Base-by-base conservation (phyloP, 1,140 invertebrate genomes). In the Delia radicum region DNA sequence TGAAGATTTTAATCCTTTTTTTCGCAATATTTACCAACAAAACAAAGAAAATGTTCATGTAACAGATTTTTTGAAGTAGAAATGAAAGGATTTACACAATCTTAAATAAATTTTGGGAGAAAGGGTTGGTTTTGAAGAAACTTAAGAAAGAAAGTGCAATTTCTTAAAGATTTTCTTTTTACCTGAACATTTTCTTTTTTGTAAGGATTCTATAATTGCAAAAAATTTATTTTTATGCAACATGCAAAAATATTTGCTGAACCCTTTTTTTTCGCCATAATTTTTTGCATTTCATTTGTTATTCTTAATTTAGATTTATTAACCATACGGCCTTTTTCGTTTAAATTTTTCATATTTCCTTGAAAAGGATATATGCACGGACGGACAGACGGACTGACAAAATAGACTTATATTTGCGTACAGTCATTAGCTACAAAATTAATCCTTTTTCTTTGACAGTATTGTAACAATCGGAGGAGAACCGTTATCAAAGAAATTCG, bases 1-100 rank as follows among this genome's bases (percentile, higher is more conserved):
- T 63, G 26, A 63, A 27, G 26, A 63, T 63, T 63, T 63, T 63
- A 63, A 63, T 63, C 61, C 61, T 63, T 63, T 63, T 63, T 63
- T 63, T 24, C 26, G 21, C 61, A 63, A 63, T 63, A 63, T 63
- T 63, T 63, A 27, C 61, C 26, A 63, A 63, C 61, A 63, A 63
- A 63, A 63, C 61, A 63, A 27, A 63, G 24, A 63, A 63, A 27
- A 63, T 26, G n/a, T 27, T 63, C 1, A 27, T 63, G 61, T 27
- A 63, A 63, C 61, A 63, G 61, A 5, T 63, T 63, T 63, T 12
- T 26, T 62, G n/a, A 26, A 21, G 1, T 5, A 15, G 46, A 6
- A 63, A 13, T 1, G 37, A 42, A 27, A 26, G 24, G 61, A 27
- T 24, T 63, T 63, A 24, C 24, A 27, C 1, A 63, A n/a, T n/a